Conservation (phyloP, 2,888 invertebrate species). For the Drosophila prostipennis region DNA sequence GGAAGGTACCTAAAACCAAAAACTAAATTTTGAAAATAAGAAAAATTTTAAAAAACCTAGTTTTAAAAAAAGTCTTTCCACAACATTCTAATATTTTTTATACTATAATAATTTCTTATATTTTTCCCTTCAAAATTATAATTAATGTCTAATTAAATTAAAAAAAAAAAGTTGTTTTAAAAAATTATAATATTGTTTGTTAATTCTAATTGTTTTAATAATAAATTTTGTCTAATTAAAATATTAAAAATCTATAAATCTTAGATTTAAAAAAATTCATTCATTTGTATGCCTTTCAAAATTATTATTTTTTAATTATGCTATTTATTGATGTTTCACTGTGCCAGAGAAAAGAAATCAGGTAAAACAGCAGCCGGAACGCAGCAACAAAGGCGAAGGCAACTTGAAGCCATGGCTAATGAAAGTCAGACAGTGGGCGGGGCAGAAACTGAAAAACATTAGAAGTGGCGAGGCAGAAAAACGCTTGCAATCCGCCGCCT, state of each 20-base stretch:
- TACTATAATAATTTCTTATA: no score
- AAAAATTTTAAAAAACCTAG: no score
- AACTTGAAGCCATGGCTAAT: constrained; percentile 41
- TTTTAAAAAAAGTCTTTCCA: no score
- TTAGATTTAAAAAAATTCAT: no score
- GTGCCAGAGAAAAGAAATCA: constrained; percentile 21
- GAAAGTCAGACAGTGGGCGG: constrained; percentile 45
- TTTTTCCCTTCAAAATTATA: no score
- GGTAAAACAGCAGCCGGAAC: constrained; percentile 21
- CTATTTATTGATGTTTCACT: neutral
- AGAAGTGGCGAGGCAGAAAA: constrained; percentile 34
- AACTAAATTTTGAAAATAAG: no score
- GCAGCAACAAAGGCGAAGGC: constrained; percentile 17
- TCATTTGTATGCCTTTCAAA: neutral
- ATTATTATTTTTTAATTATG: neutral
- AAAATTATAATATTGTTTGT: no score
- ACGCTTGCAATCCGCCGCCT: constrained; percentile 24
- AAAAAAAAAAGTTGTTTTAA: no score
- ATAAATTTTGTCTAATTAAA: neutral
- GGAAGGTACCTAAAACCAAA: no score
- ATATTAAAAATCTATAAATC: no score
- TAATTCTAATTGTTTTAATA: neutral
- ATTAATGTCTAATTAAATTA: neutral
- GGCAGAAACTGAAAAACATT: constrained; percentile 21
- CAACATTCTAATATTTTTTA: no score